These are phyloP conservation scores for Pangasius mekongensis DNA, from an alignment of 2,797 vertebrate genomes.

Conservation along the genomic window DNA sequence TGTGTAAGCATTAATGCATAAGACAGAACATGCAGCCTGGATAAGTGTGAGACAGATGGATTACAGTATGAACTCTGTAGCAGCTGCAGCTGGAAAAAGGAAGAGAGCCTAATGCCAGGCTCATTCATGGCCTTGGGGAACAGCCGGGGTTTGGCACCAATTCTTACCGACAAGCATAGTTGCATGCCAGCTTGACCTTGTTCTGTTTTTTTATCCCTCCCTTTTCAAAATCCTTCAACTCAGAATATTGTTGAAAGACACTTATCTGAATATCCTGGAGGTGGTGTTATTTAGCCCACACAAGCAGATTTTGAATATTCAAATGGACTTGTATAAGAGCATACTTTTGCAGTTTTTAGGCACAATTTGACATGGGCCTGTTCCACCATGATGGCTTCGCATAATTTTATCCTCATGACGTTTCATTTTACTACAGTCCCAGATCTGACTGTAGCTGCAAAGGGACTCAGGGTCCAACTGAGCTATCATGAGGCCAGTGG, in stretches of 20 bases:
- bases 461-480: constrained; percentile 50
- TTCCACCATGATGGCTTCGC: constrained; percentile 40
- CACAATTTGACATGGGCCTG: constrained; percentile 56
- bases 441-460: constrained; percentile 13
- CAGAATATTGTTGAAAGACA: constrained; percentile 14
- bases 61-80: constrained; percentile 49
- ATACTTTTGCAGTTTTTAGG: constrained; percentile 58
- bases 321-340: constrained; percentile 41
- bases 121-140: constrained; percentile 47
- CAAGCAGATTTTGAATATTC: constrained; percentile 43
- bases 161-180: constrained; percentile 14
- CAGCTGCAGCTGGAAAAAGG: constrained; percentile 68
- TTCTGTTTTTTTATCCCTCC: constrained; percentile 48
- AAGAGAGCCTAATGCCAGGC: constrained; percentile 56
- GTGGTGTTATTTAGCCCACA: constrained; percentile 19
- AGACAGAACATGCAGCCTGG: constrained; percentile 44
- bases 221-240: constrained; percentile 22
- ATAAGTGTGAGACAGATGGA: constrained; percentile 57
- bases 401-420: constrained; percentile 31
- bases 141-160: constrained; percentile 38
- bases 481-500: constrained; percentile 55
- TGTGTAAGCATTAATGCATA: constrained; percentile 40
- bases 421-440: constrained; percentile 49
- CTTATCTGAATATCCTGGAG: constrained; percentile 20
- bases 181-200: constrained; percentile 59